Evolutionary conservation across 2,888 invertebrate genomes (phyloP).

Genomic region (Hydropsyche betteni): DNA sequence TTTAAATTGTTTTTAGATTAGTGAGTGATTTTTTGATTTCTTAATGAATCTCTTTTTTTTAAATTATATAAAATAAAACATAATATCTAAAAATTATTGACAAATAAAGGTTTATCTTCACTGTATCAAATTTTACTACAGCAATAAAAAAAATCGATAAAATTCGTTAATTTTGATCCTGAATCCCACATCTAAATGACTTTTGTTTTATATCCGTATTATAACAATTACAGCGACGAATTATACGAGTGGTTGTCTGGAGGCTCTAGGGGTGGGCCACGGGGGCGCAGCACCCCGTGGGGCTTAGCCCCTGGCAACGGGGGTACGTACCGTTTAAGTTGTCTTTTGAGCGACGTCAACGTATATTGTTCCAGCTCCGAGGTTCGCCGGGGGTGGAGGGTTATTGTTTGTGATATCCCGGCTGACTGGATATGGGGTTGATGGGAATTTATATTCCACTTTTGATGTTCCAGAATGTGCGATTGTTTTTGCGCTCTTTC

Average conservation of each 20-base stretch:
- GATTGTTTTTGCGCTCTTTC: no score
- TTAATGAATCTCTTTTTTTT: no score
- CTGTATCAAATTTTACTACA: no score
- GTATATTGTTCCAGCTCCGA: not conserved
- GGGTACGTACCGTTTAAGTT: constrained; percentile 37
- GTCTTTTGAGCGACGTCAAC: constrained; percentile 34
- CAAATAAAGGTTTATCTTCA: no score
- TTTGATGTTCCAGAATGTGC: no score
- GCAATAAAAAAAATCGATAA: no score
- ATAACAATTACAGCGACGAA: constrained; percentile 48
- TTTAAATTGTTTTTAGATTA: no score
- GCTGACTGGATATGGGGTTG: not conserved
- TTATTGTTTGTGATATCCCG: constrained; percentile 22
- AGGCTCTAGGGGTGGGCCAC: not conserved
- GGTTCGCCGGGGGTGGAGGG: not conserved
- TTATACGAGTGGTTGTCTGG: constrained; percentile 43
- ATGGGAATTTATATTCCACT: no score
- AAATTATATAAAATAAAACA: no score
- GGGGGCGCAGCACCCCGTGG: constrained; percentile 8
- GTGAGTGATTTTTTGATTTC: no score
- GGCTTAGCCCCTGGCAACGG: constrained; percentile 32
- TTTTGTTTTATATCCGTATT: constrained; percentile 49
- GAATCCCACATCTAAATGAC: constrained; percentile 44
- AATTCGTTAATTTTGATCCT: not conserved
- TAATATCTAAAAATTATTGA: no score